These are phyloP conservation scores for Patella pellucida DNA, from an alignment of 2,888 invertebrate genomes.

Conservation along the genomic window DNA sequence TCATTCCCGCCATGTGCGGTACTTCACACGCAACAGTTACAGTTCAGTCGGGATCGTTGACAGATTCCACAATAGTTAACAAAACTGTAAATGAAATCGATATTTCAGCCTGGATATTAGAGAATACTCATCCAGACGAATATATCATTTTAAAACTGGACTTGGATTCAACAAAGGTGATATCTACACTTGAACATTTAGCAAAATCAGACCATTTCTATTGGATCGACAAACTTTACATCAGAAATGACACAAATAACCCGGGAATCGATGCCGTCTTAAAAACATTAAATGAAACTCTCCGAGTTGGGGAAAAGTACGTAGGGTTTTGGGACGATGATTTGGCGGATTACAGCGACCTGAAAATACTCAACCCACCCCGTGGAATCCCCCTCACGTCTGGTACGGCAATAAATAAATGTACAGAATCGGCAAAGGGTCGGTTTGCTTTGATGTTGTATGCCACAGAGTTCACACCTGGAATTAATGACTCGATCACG, in stretches of 20 bases:
- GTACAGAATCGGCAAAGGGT: not conserved
- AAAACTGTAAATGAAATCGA: constrained; percentile 23
- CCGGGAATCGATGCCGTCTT: constrained; percentile 14
- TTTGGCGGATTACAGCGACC: constrained; percentile 32
- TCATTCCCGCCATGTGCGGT: constrained; percentile 19
- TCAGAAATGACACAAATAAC: not conserved
- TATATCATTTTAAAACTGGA: constrained; percentile 37
- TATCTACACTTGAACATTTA: constrained; percentile 23
- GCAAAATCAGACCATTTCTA: constrained; percentile 24
- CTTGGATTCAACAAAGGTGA: constrained; percentile 24
- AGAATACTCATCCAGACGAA: constrained; percentile 37
- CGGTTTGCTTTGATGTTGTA: constrained; percentile 13
- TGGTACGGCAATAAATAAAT: constrained; percentile 17
- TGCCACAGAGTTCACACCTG: constrained; percentile 9
- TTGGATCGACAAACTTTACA: constrained; percentile 41
- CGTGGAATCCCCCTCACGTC: constrained; percentile 7
- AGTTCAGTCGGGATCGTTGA: not conserved
- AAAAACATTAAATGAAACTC: constrained; percentile 17
- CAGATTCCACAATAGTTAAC: constrained; percentile 13
- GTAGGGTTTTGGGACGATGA: constrained; percentile 32
- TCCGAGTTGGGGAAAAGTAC: constrained; percentile 15
- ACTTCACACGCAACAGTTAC: not conserved
- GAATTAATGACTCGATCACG: not conserved
- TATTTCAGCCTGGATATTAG: constrained; percentile 30
- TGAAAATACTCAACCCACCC: constrained; percentile 25